These are phyloP conservation scores for Aromia moschata DNA, from an alignment of 2,888 invertebrate genomes.

Conservation along the genomic window DNA sequence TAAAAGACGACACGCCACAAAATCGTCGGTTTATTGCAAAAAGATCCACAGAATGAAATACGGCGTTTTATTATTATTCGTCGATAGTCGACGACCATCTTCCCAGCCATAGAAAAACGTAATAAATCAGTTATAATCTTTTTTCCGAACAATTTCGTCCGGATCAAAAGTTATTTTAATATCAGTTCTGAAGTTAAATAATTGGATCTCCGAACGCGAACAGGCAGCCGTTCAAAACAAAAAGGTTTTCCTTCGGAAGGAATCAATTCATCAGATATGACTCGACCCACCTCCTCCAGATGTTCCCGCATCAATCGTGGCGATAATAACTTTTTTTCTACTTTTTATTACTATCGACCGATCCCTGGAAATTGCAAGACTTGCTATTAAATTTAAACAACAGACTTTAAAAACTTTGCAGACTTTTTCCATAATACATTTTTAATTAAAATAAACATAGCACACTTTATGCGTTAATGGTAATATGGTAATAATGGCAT, in stretches of 20 bases:
- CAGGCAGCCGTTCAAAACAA: conserved; percentile 37
- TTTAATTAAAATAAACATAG: no score
- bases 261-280: conserved; percentile 42
- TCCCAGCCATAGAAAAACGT: conserved; percentile 16
- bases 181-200: conserved; percentile 43
- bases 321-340: conserved; percentile 32
- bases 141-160: conserved; percentile 31
- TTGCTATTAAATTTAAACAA: no score
- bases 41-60: neutral
- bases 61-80: conserved; percentile 1
- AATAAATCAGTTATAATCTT: conserved; percentile 36
- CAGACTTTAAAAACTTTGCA: no score
- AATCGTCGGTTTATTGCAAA: no score
- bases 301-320: conserved; percentile 36
- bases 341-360: conserved; percentile 2
- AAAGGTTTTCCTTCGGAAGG: conserved; percentile 37
- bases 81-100: conserved; percentile 9
- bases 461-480: no score
- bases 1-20: no score
- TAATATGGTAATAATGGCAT: no score
- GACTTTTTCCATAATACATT: no score
- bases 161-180: conserved; percentile 44
- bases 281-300: conserved; percentile 39
- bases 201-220: conserved; percentile 37
- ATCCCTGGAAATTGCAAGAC: neutral